Conservation (phyloP, 2,113 vertebrate species). For the Sardina pilchardus region DNA sequence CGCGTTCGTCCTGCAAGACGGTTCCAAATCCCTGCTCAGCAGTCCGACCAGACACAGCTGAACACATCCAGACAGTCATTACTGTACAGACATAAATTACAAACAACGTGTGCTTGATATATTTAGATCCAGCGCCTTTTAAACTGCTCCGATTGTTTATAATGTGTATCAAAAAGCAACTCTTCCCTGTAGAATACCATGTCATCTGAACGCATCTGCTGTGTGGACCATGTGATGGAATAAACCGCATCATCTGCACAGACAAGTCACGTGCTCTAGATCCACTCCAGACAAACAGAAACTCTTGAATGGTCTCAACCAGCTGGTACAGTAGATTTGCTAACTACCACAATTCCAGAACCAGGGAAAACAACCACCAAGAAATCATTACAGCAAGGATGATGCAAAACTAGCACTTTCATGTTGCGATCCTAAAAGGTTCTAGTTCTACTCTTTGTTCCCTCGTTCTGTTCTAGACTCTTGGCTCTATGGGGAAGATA, state of each 20-base stretch:
- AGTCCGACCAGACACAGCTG: background rate
- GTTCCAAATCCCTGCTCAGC: background rate
- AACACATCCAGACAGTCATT: slow-evolving; percentile 2
- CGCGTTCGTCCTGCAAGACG: background rate
- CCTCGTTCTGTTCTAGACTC: background rate
- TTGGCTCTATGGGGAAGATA: background rate
- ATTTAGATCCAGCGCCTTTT: background rate
- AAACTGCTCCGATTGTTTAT: background rate
- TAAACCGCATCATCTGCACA: background rate
- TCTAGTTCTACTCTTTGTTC: background rate
- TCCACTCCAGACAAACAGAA: background rate
- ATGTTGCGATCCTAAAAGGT: background rate
- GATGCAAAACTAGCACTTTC: background rate
- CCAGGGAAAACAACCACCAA: background rate
- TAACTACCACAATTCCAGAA: background rate
- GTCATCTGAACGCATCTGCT: background rate
- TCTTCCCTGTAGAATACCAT: background rate
- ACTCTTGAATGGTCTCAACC: background rate
- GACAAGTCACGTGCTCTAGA: background rate
- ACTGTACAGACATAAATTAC: background rate
- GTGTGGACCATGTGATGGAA: background rate
- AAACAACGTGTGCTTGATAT: background rate
- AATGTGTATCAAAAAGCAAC: background rate
- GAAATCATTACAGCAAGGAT: background rate
- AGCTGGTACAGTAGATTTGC: no score